Evolutionary conservation across 2,888 invertebrate species (phyloP).

Genomic region (Capitulum mitella): DNA sequence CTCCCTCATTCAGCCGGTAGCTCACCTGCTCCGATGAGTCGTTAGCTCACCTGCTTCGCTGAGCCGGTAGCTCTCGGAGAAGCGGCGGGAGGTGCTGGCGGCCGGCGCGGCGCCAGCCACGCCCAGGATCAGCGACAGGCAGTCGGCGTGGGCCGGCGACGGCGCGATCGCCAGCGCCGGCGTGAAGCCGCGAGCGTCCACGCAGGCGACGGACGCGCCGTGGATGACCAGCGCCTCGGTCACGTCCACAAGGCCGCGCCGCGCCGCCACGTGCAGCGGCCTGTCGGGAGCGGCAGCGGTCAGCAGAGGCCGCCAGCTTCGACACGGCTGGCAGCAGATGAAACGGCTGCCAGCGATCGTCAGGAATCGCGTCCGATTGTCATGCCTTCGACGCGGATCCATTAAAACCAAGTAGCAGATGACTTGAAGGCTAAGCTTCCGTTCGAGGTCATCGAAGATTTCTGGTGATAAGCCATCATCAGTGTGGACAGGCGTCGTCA

Average conservation of each 20-base stretch:
- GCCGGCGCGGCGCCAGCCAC: not conserved
- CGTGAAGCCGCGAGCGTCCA: slow-evolving; percentile 54
- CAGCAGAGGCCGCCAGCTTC: not conserved
- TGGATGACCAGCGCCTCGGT: slow-evolving; percentile 53
- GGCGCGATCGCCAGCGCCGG: slow-evolving; percentile 59
- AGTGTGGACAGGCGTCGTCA: too few species aligned
- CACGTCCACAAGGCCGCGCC: slow-evolving; percentile 54
- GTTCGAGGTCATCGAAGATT: too few species aligned
- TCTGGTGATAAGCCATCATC: too few species aligned
- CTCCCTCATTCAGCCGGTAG: too few species aligned
- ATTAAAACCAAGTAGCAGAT: too few species aligned
- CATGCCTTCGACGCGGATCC: too few species aligned
- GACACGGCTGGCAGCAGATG: too few species aligned
- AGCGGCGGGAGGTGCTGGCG: not conserved
- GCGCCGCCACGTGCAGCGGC: slow-evolving; percentile 56
- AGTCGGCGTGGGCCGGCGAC: slow-evolving; percentile 54
- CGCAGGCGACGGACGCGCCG: slow-evolving; percentile 53
- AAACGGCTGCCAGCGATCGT: too few species aligned
- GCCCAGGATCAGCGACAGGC: slow-evolving; percentile 52
- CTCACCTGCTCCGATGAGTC: too few species aligned
- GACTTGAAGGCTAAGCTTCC: too few species aligned
- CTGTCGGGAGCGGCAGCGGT: slow-evolving; percentile 41
- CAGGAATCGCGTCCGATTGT: too few species aligned
- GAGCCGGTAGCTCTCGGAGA: not conserved
- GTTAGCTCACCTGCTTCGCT: not conserved